Conservation (phyloP, 2,888 invertebrate genomes). For the Geophilus truncorum region DNA sequence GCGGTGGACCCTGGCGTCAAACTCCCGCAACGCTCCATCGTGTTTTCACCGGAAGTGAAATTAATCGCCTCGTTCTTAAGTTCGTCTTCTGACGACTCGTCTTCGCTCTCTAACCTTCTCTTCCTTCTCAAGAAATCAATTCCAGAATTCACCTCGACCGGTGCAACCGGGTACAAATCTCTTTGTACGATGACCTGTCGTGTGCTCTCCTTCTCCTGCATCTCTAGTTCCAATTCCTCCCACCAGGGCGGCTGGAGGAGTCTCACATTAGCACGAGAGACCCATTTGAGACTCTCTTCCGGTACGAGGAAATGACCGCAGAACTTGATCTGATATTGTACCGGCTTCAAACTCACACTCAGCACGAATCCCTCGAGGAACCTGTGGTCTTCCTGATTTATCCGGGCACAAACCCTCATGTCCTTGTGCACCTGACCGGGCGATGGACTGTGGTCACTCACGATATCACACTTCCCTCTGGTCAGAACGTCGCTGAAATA, state of each 20-base stretch:
- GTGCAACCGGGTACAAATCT: not conserved
- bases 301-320: slow-evolving; percentile 51
- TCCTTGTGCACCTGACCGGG: slow-evolving; percentile 67
- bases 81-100: slow-evolving; percentile 58
- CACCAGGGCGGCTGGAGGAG: slow-evolving; percentile 92
- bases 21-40: slow-evolving; percentile 48
- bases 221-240: slow-evolving; percentile 72
- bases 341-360: slow-evolving; percentile 61
- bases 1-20: slow-evolving; percentile 42
- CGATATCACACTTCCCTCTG: slow-evolving; percentile 75
- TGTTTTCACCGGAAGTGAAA: slow-evolving; percentile 66
- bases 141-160: slow-evolving; percentile 43
- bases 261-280: slow-evolving; percentile 83
- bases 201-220: slow-evolving; percentile 22
- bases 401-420: slow-evolving; percentile 66
- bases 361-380: slow-evolving; percentile 81
- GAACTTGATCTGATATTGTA: slow-evolving; percentile 63
- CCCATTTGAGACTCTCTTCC: slow-evolving; percentile 56
- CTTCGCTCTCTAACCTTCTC: slow-evolving; percentile 67
- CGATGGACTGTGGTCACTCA: slow-evolving; percentile 87
- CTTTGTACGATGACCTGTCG: not conserved
- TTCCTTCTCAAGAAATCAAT: slow-evolving; percentile 39
- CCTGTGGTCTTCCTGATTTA: slow-evolving; percentile 57
- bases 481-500: slow-evolving; percentile 65
- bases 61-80: slow-evolving; percentile 78